Conservation (phyloP, 1,140 invertebrate species). For the Drosophila erecta region DNA sequence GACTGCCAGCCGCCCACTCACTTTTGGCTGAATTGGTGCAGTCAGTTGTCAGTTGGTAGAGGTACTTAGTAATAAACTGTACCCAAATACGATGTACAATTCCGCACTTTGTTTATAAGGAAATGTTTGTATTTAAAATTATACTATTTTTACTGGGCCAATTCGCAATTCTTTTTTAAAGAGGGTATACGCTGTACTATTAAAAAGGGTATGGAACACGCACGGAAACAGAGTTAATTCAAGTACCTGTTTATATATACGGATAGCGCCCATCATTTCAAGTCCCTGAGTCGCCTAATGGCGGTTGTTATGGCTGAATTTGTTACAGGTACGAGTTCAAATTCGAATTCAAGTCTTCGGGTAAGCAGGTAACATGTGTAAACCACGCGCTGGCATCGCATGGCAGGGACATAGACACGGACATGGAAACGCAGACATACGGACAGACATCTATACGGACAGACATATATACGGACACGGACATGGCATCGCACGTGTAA, state of each 20-base stretch:
- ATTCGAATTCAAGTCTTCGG: slow-evolving; percentile 16
- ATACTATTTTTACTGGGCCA: too few relatives aligned
- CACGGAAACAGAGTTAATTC: too few relatives aligned
- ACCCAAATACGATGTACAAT: too few relatives aligned
- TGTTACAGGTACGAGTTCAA: not conserved
- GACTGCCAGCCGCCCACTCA: slow-evolving; percentile 28
- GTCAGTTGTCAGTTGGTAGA: slow-evolving; percentile 4
- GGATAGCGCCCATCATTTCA: not conserved
- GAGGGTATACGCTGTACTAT: too few relatives aligned
- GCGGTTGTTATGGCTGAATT: slow-evolving; percentile 54
- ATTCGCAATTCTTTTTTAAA: too few relatives aligned
- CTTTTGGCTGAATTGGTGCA: not conserved
- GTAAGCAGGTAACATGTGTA: slow-evolving; percentile 63
- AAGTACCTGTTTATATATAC: too few relatives aligned
- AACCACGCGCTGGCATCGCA: slow-evolving; percentile 75
- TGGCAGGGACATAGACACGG: slow-evolving; percentile 50
- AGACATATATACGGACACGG: slow-evolving; percentile 28
- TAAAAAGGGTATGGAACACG: too few relatives aligned
- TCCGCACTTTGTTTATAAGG: too few relatives aligned
- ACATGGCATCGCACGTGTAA: slow-evolving; percentile 33
- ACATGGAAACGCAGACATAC: slow-evolving; percentile 17
- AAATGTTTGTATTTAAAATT: too few relatives aligned
- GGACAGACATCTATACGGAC: slow-evolving; percentile 6
- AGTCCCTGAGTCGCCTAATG: slow-evolving; percentile 50
- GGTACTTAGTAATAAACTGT: not conserved